Evolutionary conservation across 2,797 vertebrate genomes (phyloP).

Genomic region (Syndactyla subalaris): DNA sequence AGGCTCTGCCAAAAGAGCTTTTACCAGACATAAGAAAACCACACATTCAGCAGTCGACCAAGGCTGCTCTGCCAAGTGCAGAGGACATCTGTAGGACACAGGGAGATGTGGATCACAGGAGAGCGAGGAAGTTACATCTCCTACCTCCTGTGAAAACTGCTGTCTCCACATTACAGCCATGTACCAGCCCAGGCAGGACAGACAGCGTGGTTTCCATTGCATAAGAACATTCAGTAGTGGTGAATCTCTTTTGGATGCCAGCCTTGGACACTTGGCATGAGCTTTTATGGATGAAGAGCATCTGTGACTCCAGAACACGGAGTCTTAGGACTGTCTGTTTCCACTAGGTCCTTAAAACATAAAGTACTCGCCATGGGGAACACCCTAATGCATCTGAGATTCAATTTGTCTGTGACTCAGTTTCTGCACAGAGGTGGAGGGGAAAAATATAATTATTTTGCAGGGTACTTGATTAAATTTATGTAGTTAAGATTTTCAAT

Average conservation of each 20-base stretch:
- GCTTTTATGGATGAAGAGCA: not conserved
- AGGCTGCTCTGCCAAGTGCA: not conserved
- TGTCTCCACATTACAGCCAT: not conserved
- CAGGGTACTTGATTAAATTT: not conserved
- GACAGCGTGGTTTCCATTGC: not conserved
- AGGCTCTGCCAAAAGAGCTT: slow-evolving; percentile 46
- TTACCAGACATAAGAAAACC: slow-evolving; percentile 63
- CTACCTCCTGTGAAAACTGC: not conserved
- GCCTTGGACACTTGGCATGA: not conserved
- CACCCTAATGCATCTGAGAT: not conserved
- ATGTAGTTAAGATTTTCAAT: not conserved
- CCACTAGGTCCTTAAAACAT: not conserved
- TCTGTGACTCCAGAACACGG: not conserved
- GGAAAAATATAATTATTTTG: not conserved
- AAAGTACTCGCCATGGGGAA: not conserved
- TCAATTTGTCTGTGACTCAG: not conserved
- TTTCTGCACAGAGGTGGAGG: not conserved
- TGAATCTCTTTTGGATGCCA: not conserved
- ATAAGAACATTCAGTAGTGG: not conserved
- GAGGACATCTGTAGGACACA: not conserved
- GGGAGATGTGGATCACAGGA: not conserved
- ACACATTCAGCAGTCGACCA: not conserved
- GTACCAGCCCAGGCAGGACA: not conserved
- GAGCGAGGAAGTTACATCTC: not conserved
- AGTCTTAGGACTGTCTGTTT: not conserved